phyloP scores from a whole-genome alignment of 2,797 vertebrate species.

The Argentina silus region DNA sequence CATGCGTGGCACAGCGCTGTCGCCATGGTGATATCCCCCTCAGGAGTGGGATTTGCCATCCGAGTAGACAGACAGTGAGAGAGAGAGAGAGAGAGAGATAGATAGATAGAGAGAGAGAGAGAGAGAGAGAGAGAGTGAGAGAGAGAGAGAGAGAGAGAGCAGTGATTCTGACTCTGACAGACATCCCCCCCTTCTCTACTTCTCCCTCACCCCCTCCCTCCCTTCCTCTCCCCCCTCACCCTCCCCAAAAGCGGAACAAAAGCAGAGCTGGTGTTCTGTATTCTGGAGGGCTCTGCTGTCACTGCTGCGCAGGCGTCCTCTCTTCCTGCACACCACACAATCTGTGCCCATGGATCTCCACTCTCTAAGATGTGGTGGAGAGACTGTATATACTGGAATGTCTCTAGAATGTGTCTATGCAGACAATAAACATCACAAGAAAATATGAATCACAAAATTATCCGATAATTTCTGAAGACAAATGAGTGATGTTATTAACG shows the following conservation, averaged over 20 bases:
- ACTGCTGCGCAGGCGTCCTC: conserved; percentile 32
- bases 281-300: conserved; percentile 51
- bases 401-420: too few species aligned
- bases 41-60: conserved; percentile 66
- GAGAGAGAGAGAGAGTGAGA: conserved; percentile 15
- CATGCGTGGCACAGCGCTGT: conserved; percentile 71
- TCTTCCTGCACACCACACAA: conserved; percentile 24
- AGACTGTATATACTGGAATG: neutral
- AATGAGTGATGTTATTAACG: neutral
- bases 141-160: conserved; percentile 41
- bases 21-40: conserved; percentile 81
- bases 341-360: neutral
- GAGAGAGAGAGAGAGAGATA: conserved; percentile 35
- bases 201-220: conserved; percentile 39
- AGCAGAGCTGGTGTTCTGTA: conserved; percentile 49
- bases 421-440: neutral
- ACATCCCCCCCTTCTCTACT: conserved; percentile 37
- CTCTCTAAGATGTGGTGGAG: neutral
- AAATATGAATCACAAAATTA: neutral
- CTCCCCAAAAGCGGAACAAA: conserved; percentile 57
- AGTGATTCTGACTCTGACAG: conserved; percentile 54
- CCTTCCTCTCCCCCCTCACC: conserved; percentile 29
- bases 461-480: neutral
- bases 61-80: conserved; percentile 53
- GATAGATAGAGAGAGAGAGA: conserved; percentile 24